phyloP scores from a whole-genome alignment of 1,140 invertebrate species.

The Tetramorium simillimum region DNA sequence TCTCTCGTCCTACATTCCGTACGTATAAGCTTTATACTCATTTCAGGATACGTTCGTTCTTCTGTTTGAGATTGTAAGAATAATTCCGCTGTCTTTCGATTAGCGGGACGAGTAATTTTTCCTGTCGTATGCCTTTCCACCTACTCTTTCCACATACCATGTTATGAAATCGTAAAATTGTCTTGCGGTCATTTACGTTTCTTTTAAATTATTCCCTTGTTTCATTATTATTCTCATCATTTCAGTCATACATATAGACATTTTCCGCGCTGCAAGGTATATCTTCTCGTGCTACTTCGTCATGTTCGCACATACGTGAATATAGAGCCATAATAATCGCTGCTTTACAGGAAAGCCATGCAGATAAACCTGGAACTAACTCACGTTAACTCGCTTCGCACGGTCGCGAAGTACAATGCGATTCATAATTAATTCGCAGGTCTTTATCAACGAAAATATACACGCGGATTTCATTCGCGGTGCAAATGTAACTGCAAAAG shows the following conservation, averaged over 20 bases:
- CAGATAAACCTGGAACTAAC: conserved; percentile 50
- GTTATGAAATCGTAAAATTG: background rate
- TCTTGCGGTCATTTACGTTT: background rate
- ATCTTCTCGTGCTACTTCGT: background rate
- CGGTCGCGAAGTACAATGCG: conserved; percentile 43
- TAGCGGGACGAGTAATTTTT: background rate
- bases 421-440: conserved; percentile 57
- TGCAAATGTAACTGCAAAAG: background rate
- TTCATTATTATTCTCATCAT: background rate
- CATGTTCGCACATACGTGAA: conserved; percentile 48
- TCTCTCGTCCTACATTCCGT: conserved; percentile 10
- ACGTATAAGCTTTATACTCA: background rate
- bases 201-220: background rate
- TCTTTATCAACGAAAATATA: conserved; percentile 28
- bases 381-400: conserved; percentile 40
- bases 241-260: background rate
- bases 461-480: background rate
- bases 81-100: conserved; percentile 3
- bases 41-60: background rate
- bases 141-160: too few relatives aligned
- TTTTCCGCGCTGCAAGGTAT: background rate
- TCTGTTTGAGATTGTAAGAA: background rate
- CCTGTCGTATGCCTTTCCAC: background rate
- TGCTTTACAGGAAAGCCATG: conserved; percentile 29
- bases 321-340: conserved; percentile 28